Conservation (phyloP, 2,888 invertebrate species). For the Pocota personata region DNA sequence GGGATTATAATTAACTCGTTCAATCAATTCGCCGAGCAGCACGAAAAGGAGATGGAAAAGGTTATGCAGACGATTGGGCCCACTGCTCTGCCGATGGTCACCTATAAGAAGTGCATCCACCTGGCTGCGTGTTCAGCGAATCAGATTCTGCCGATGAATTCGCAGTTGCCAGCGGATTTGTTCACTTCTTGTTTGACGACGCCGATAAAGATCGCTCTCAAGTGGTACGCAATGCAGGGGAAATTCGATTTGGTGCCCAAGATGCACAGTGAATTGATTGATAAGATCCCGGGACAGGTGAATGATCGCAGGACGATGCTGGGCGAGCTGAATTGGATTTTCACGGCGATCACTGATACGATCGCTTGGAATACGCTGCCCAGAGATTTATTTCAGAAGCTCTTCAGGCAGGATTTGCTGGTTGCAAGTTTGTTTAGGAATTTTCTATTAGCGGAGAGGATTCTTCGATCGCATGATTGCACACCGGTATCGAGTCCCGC, state of each 20-base stretch:
- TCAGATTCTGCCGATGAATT: conserved; percentile 97
- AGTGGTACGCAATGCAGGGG: conserved; percentile 95
- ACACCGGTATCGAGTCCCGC: conserved; percentile 96
- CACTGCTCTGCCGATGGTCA: conserved; percentile 80
- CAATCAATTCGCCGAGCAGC: conserved; percentile 94
- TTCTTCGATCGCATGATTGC: conserved; percentile 98
- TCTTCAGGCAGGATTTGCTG: conserved; percentile 98
- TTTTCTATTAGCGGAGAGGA: conserved; percentile 97
- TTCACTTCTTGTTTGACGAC: conserved; percentile 99
- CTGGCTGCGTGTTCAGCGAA: conserved; percentile 97
- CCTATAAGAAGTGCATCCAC: conserved; percentile 96
- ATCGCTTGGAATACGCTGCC: conserved; percentile 99
- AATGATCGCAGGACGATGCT: conserved; percentile 98
- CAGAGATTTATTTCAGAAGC: conserved; percentile 96
- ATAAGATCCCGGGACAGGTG: conserved; percentile 98
- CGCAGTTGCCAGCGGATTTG: conserved; percentile 97
- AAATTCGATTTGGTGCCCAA: conserved; percentile 91
- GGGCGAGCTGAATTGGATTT: conserved; percentile 99
- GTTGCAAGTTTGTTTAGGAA: conserved; percentile 99
- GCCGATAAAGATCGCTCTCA: conserved; percentile 97
- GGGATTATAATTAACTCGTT: conserved; percentile 97
- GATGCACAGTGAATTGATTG: conserved; percentile 92
- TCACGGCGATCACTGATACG: conserved; percentile 99
- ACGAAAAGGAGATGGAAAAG: conserved; percentile 90
- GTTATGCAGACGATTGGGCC: conserved; percentile 78